Evolutionary conservation across 1,140 invertebrate genomes (phyloP).

Genomic region (Sitobion miscanthi): DNA sequence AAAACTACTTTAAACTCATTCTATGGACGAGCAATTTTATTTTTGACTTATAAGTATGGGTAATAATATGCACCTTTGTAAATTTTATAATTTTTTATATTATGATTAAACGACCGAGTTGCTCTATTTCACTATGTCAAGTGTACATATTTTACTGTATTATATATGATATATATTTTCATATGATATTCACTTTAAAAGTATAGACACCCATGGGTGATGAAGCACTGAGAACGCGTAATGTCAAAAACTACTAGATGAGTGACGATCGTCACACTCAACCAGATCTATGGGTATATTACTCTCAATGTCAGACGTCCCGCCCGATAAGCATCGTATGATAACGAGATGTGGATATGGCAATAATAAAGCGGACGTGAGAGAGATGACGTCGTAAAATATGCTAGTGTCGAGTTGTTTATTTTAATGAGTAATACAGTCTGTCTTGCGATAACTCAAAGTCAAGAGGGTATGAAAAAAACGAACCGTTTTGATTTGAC

Average conservation of each 20-base stretch:
- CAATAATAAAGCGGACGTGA: neutral
- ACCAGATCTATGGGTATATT: neutral
- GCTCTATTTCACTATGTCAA: neutral
- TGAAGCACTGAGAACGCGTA: neutral
- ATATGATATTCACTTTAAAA: neutral
- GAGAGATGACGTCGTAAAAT: neutral
- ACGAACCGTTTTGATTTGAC: neutral
- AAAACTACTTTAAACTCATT: too few species aligned
- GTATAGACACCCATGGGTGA: neutral
- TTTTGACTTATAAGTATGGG: too few species aligned
- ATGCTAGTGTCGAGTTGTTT: neutral
- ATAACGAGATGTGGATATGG: constrained; percentile 4
- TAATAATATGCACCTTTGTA: too few species aligned
- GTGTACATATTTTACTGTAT: neutral
- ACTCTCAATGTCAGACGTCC: neutral
- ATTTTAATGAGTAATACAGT: neutral
- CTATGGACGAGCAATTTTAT: too few species aligned
- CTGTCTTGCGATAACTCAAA: neutral
- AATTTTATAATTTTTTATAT: too few species aligned
- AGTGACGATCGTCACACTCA: too few species aligned
- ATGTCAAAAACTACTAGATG: neutral
- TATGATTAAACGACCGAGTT: neutral
- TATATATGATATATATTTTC: too few species aligned
- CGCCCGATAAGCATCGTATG: neutral
- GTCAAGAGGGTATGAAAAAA: neutral